These are phyloP conservation scores for Amazona finschi DNA, from an alignment of 2,797 vertebrate species.

Conservation along the genomic window DNA sequence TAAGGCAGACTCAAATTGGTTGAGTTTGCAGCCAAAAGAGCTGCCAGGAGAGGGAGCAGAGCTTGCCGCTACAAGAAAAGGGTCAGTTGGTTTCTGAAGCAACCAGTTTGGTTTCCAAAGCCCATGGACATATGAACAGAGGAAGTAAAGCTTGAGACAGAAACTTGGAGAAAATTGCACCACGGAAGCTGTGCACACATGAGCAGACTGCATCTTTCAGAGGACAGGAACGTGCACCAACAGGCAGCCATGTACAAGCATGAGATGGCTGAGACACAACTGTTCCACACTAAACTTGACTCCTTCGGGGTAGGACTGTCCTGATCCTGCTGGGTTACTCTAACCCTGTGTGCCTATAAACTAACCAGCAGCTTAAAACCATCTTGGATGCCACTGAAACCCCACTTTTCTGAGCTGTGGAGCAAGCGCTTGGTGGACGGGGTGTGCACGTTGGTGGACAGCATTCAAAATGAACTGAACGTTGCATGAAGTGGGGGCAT, in stretches of 20 bases:
- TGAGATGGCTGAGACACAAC: fast-evolving
- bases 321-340: not conserved
- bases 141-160: not conserved
- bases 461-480: not conserved
- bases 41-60: conserved; percentile 10
- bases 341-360: not conserved
- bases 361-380: not conserved
- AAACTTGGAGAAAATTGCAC: not conserved
- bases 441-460: not conserved
- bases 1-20: not conserved
- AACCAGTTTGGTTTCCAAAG: not conserved
- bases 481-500: not conserved
- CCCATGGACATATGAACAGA: not conserved
- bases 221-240: not conserved
- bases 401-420: not conserved
- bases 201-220: not conserved
- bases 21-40: conserved; percentile 9
- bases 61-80: not conserved
- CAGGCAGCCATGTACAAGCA: fast-evolving
- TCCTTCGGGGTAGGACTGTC: not conserved
- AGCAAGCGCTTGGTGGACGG: not conserved
- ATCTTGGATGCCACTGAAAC: not conserved
- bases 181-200: fast-evolving
- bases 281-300: not conserved
- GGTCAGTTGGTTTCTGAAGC: not conserved